These are phyloP conservation scores for Paragorgia papillata DNA, from an alignment of 92 coral and sea anemone species.

Conservation along the genomic window DNA sequence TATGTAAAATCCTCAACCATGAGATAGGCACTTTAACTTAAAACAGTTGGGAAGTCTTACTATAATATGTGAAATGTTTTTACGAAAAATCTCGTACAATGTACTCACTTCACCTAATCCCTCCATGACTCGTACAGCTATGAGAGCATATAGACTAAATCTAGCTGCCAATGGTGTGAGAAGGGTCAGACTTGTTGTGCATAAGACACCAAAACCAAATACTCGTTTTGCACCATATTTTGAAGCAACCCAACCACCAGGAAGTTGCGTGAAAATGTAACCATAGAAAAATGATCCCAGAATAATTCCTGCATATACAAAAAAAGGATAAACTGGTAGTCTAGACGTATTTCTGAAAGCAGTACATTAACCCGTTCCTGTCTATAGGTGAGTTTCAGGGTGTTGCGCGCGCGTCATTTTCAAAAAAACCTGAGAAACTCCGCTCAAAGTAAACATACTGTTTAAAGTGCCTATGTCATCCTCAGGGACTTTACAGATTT, in stretches of 20 bases:
- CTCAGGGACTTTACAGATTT: too few relatives aligned
- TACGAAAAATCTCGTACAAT: too few relatives aligned
- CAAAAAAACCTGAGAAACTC: too few relatives aligned
- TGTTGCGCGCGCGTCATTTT: too few relatives aligned
- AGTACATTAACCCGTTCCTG: too few relatives aligned
- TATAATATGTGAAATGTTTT: too few relatives aligned
- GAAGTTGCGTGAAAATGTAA: conserved; percentile 82
- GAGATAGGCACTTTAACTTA: too few relatives aligned
- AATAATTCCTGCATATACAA: conserved; percentile 63
- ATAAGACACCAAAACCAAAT: conserved; percentile 83
- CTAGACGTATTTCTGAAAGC: background rate
- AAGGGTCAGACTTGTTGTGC: conserved; percentile 76
- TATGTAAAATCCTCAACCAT: too few relatives aligned
- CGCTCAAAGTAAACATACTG: too few relatives aligned
- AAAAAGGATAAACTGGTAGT: background rate
- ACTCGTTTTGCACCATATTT: conserved; percentile 81
- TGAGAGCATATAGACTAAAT: conserved; percentile 65
- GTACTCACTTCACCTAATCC: conserved; percentile 89
- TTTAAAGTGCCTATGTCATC: too few relatives aligned
- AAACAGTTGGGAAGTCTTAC: too few relatives aligned
- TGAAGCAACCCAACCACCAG: conserved; percentile 95
- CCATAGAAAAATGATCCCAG: conserved; percentile 97
- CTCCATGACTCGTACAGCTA: conserved; percentile 76
- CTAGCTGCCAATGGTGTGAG: conserved; percentile 88
- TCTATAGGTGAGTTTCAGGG: too few relatives aligned